Evolutionary conservation across 1,140 invertebrate species (phyloP), one percentile per base, ranked within the genome.

Genomic region (Drosophila kanapiae): DNA sequence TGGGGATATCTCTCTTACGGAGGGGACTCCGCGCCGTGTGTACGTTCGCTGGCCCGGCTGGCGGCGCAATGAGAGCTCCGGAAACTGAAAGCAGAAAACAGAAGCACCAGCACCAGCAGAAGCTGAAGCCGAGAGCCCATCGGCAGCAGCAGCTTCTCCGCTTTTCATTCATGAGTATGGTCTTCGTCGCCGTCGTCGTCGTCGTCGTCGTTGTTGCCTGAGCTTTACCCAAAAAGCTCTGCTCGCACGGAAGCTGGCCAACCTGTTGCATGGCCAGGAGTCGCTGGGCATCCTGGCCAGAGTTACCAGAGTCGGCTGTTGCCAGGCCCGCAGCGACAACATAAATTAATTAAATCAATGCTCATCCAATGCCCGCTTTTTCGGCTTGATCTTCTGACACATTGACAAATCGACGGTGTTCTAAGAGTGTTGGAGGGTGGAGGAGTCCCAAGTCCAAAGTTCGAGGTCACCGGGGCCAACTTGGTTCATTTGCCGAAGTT

Each of bases 311-410:
- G 51, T 53, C 31, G 60, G 27, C 82, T 78, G 82, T 84, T 85
- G 82, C 82, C 49, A 85, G 61, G 82, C 78, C 57, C 60, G 72
- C 40, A 35, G 64, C 75, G 65, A 62, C 43, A 84, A 72, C 80
- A 88, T 88, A 88, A 88, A 88, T 88, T 88, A 88, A 88, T 88
- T 90, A 90, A 87, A 90, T 88, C 87, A 79, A 80, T 88, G 80
- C 79, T 78, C 75, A 72, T 63, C 81, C 71, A 78, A 78, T 75
- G 56, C 53, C 74, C 43, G 45, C 7, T 51, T 38, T 42, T 48
- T 67, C 42, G 23, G 61, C 43, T 45, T 60, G 65, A 60, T 74
- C 59, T 75, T 60, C 45, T 80, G 83, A 90, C 84, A 88, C 74
- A 90, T 88, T 88, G 84, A 88, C 84, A 88, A 88, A 88, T 90